Base-by-base conservation (phyloP, 2,113 vertebrate genomes). In the Sakesphorus luctuosus region DNA sequence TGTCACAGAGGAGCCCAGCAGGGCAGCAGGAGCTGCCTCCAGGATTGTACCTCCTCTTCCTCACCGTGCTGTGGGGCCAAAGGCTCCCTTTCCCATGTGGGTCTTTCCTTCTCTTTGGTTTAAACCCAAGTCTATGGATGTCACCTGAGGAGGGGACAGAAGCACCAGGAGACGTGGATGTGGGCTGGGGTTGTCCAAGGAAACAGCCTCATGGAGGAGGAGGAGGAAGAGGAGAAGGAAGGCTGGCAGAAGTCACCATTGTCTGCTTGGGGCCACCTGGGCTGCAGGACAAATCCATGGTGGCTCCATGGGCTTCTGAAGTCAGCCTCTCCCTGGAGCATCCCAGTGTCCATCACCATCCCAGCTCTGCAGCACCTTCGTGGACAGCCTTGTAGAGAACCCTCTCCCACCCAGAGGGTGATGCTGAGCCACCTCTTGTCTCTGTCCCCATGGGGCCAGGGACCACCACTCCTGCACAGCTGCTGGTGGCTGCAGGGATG, bases 381-480 rank as follows among this genome's bases (percentile, higher is more conserved):
- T 2, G 28, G 69, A 20, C 26, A 52, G 8, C 26, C 17, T 28
- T 52, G 50, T 16, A 29, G 29, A 36, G 62, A 21, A 28, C 18
- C 29, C 20, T 72, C n/a, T 33, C 24, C 33, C 17, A 16, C 23
- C n/a, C n/a, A 18, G 28, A 9, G 35, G 36, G 19, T 3, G 13
- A 38, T 23, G 44, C 29, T 59, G 69, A 44, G 55, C 14, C 17
- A 38, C 33, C 19, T 33, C 28, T 36, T 26, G 12, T 7, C 40
- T 7, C 9, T 36, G 68, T 29, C 13, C 36, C n/a, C 33, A 5
- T 1, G 4, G n/a, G 49, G 35, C 28, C 11, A 1, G 2, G 38
- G 62, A 40, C 25, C 21, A 35, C 40, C 11, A 2, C 14, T 52
- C 50, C 50, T 29, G 50, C 50, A 26, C 28, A 18, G 52, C 50